Percentiles rank a stretch among this genome's conserved stretches.
Evolutionary conservation across 2,797 vertebrate species (phyloP).

Genomic region (Coracias cyanogaster): DNA sequence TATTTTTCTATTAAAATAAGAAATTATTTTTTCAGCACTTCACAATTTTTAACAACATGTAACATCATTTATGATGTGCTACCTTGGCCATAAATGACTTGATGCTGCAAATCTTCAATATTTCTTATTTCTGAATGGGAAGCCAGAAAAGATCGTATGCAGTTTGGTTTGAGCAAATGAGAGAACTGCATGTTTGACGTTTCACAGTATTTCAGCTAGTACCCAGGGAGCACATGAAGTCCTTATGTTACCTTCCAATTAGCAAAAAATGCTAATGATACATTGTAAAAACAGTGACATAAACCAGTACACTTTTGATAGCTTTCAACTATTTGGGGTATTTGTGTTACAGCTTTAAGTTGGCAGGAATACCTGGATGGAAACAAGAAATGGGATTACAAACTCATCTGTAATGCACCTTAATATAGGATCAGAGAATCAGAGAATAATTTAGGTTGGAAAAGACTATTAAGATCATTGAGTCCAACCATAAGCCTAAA

Average conservation of each 20-base stretch:
- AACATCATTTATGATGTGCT: conserved; percentile 59
- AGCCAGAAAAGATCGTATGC: conserved; percentile 46
- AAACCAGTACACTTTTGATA: neutral
- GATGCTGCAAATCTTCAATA: conserved; percentile 65
- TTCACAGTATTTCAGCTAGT: conserved; percentile 37
- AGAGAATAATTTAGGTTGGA: neutral
- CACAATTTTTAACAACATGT: conserved; percentile 19
- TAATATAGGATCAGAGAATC: neutral
- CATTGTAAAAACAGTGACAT: neutral
- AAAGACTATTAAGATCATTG: neutral
- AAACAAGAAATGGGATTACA: neutral
- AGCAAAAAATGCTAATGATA: conserved; percentile 48
- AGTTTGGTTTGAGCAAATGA: conserved; percentile 57
- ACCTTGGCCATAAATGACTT: conserved; percentile 44
- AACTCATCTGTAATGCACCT: neutral
- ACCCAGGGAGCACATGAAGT: neutral
- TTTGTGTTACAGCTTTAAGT: neutral
- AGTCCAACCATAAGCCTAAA: neutral
- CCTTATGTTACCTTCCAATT: conserved; percentile 28
- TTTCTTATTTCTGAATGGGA: conserved; percentile 58
- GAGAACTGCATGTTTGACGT: conserved; percentile 33
- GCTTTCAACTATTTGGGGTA: neutral
- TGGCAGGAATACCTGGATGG: neutral
- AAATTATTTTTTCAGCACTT: conserved; percentile 38
- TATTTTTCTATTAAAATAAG: neutral